These are phyloP conservation scores for Gallinago media DNA, from an alignment of 2,113 vertebrate genomes.

Conservation along the genomic window DNA sequence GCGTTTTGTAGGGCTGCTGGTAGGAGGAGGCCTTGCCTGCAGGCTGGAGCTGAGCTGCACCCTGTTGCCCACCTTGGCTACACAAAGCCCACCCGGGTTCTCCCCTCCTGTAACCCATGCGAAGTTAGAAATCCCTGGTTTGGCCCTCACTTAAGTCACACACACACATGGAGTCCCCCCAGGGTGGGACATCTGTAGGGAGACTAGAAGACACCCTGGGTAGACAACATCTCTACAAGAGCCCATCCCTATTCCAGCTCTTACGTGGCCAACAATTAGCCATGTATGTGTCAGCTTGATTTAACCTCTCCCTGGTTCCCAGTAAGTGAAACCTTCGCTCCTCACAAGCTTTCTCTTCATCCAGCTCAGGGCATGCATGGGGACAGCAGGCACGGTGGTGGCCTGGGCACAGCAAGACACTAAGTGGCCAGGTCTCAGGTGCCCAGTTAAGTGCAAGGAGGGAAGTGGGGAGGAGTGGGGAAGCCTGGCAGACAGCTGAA, in stretches of 20 bases:
- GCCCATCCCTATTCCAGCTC: not conserved
- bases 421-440: fast-evolving
- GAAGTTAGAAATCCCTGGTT: fast-evolving
- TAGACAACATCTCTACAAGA: not conserved
- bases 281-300: too few relatives aligned
- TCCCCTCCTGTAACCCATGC: fast-evolving
- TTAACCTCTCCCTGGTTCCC: not conserved
- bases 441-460: fast-evolving
- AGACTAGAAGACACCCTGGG: not conserved
- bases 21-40: not conserved
- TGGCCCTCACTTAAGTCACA: fast-evolving
- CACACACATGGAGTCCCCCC: not conserved
- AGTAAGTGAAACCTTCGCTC: too few relatives aligned
- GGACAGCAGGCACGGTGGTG: fast-evolving
- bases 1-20: not conserved
- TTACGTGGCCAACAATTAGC: not conserved
- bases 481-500: not conserved
- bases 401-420: fast-evolving
- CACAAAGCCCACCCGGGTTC: not conserved
- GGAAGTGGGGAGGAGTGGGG: fast-evolving
- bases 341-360: not conserved
- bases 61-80: not conserved
- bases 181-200: not conserved
- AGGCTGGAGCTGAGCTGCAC: not conserved
- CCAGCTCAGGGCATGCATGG: fast-evolving